Base-by-base conservation (phyloP, 2,113 vertebrate species). In the Lepisosteus osseus region DNA sequence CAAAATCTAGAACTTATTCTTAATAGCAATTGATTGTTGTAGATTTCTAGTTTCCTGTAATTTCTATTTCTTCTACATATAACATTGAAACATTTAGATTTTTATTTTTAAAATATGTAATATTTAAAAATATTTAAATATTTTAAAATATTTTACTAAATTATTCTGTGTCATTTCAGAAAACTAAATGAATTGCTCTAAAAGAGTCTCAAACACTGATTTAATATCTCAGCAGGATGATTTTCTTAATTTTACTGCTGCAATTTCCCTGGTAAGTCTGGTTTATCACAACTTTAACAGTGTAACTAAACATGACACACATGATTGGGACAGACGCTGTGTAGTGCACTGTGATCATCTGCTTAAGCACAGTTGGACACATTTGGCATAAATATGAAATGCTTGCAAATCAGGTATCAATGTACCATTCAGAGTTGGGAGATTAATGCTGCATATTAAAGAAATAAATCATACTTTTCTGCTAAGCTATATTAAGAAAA, bases 321-420 rank as follows among this genome's bases (percentile, higher is more conserved):
- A 64, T 86, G 69, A 78, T 87, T 9, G 0, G 3, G 74, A 71
- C 65, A 77, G 79, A 79, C 56, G 71, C 67, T 62, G 65, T 80
- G 79, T 65, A 64, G 77, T 65, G 75, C 68, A 71, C 54, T 40
- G 59, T 54, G 73, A 74, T 82, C 7, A 13, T 82, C 80, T 84
- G 65, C 78, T 66, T 72, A 70, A 71, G 54, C 70, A 73, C 55
- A 69, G 71, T 47, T 41, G 72, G 79, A 72, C 65, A 63, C 75
- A 76, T 66, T 68, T 43, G 67, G 67, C 69, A 77, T 72, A 79
- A 70, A 79, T 51, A 68, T 74, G 75, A 80, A 82, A 73, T 67
- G 56, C 64, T 81, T 80, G 77, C 76, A 89, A 84, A 8, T 17
- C 64, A 61, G 72, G 15, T 68, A 82, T 79, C 70, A 42, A 41